phyloP scores from a whole-genome alignment of 30 jellyfish, hydroid and myxozoan species.

The Pelagia noctiluca region DNA sequence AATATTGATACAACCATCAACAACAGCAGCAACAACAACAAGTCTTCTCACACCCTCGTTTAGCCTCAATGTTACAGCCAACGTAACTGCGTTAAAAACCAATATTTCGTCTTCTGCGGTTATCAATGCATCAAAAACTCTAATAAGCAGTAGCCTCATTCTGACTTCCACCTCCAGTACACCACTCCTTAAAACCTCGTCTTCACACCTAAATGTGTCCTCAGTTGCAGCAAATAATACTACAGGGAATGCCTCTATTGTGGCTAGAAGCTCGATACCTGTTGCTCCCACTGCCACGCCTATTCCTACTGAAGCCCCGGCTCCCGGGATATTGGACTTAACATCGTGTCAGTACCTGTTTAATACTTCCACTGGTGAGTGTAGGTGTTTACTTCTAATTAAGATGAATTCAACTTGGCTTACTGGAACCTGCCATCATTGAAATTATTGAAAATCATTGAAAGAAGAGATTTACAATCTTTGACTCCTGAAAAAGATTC shows the following conservation, averaged over 20 bases:
- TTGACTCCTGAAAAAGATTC: too few relatives aligned
- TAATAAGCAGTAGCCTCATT: not conserved
- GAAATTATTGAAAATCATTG: too few relatives aligned
- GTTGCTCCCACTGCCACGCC: conserved; percentile 6
- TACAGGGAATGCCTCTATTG: not conserved
- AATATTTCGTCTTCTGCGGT: not conserved
- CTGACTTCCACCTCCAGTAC: too few relatives aligned
- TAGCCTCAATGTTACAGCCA: not conserved
- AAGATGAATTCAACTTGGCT: too few relatives aligned
- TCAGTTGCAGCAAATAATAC: not conserved
- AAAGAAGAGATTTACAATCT: too few relatives aligned
- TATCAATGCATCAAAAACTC: conserved; percentile 4
- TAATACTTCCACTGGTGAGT: conserved; percentile 56
- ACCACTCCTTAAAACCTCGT: too few relatives aligned
- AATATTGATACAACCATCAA: not conserved
- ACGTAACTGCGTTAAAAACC: not conserved
- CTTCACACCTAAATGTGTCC: too few relatives aligned
- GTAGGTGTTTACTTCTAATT: too few relatives aligned
- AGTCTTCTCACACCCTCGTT: not conserved
- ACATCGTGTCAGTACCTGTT: conserved; percentile 52
- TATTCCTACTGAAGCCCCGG: conserved; percentile 13
- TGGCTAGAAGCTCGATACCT: not conserved
- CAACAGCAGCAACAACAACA: not conserved
- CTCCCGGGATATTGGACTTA: not conserved
- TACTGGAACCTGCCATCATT: too few relatives aligned